phyloP scores from a whole-genome alignment of 1,140 invertebrate species.

The Ips typographus region DNA sequence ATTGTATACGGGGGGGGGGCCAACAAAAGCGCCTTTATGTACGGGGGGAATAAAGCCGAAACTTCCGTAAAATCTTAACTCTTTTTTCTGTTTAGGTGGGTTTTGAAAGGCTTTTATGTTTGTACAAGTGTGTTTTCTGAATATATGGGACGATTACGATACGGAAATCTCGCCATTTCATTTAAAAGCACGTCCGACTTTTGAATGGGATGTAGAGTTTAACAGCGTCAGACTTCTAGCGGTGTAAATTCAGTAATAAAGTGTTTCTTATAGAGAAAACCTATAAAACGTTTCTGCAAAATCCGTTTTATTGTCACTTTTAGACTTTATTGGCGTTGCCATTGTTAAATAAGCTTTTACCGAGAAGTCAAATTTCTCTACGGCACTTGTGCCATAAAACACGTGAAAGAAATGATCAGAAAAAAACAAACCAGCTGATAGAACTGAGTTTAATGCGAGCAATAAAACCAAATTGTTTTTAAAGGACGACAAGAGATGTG shows the following conservation, averaged over 20 bases:
- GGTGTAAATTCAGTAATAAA: slow-evolving; percentile 21
- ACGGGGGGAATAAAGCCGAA: slow-evolving; percentile 2
- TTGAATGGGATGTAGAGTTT: background rate
- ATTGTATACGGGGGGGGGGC: slow-evolving; percentile 13
- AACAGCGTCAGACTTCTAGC: background rate
- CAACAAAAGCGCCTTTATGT: slow-evolving; percentile 17
- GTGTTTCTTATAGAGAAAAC: slow-evolving; percentile 26
- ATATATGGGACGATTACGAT: slow-evolving; percentile 16
- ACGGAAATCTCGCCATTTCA: slow-evolving; percentile 27
- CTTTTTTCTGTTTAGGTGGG: slow-evolving; percentile 13
- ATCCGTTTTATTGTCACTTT: slow-evolving; percentile 22
- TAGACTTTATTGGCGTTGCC: slow-evolving; percentile 19
- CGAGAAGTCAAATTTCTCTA: slow-evolving; percentile 14
- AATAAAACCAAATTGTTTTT: slow-evolving; percentile 38
- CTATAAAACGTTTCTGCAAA: slow-evolving; percentile 28
- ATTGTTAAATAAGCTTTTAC: slow-evolving; percentile 19
- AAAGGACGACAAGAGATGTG: slow-evolving; percentile 28
- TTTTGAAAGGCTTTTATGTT: slow-evolving; percentile 30
- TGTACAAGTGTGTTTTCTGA: slow-evolving; percentile 32
- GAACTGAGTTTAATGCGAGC: slow-evolving; percentile 12
- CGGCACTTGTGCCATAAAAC: background rate
- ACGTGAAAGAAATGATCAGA: background rate
- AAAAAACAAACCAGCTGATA: background rate
- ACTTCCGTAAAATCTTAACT: slow-evolving; percentile 30
- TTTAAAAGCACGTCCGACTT: slow-evolving; percentile 24